Evolutionary conservation across 2,797 vertebrate genomes (phyloP).

Genomic region (Neostethus bicornis): DNA sequence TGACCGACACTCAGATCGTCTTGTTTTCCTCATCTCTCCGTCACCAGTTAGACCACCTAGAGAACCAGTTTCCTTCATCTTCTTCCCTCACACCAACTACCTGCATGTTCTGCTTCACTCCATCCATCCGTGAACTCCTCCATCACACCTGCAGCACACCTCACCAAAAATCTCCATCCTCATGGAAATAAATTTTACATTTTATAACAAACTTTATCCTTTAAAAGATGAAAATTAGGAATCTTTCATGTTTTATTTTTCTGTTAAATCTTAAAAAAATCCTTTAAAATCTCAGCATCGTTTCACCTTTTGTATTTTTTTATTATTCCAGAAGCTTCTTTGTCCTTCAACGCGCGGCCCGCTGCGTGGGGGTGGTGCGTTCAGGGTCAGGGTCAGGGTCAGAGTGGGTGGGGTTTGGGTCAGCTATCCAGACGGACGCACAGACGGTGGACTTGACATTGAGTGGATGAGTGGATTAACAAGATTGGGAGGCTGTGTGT

Average conservation of each 20-base stretch:
- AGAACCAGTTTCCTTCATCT: too few relatives aligned
- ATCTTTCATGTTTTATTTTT: neutral
- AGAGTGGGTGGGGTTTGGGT: constrained; percentile 66
- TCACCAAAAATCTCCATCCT: too few relatives aligned
- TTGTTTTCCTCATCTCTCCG: too few relatives aligned
- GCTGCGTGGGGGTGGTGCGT: constrained; percentile 30
- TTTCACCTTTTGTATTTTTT: constrained; percentile 19
- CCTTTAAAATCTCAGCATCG: neutral
- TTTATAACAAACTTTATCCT: too few relatives aligned
- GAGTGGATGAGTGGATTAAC: constrained; percentile 72
- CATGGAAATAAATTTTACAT: too few relatives aligned
- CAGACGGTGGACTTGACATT: constrained; percentile 79
- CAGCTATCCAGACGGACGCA: constrained; percentile 68
- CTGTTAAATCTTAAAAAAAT: neutral
- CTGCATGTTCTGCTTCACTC: too few relatives aligned
- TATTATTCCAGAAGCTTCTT: constrained; percentile 43
- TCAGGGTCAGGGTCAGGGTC: constrained; percentile 65
- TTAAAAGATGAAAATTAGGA: too few relatives aligned
- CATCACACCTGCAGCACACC: too few relatives aligned
- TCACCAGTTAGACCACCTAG: too few relatives aligned
- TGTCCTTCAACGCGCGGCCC: constrained; percentile 32
- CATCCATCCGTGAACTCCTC: too few relatives aligned
- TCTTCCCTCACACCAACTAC: too few relatives aligned
- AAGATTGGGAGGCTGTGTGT: constrained; percentile 45
- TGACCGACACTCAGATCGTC: too few relatives aligned